Evolutionary conservation across 2,888 invertebrate species (phyloP).

Genomic region (Nomada lathburiana): DNA sequence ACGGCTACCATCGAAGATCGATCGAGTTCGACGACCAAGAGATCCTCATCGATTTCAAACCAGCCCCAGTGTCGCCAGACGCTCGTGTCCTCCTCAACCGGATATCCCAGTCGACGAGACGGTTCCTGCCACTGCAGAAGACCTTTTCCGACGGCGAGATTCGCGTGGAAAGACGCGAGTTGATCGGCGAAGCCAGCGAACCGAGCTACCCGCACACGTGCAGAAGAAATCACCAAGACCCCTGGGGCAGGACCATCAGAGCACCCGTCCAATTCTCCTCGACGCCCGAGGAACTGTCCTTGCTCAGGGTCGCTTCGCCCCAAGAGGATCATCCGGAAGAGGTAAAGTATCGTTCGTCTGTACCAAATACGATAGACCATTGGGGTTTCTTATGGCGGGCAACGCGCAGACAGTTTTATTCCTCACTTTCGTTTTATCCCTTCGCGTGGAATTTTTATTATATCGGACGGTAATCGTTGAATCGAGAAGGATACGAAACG

Average conservation of each 20-base stretch:
- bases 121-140: slow-evolving; percentile 87
- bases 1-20: slow-evolving; percentile 65
- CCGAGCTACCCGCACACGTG: slow-evolving; percentile 83
- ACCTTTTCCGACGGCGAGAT: slow-evolving; percentile 94
- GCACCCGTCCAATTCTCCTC: slow-evolving; percentile 83
- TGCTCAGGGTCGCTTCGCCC: slow-evolving; percentile 78
- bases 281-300: slow-evolving; percentile 82
- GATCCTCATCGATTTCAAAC: slow-evolving; percentile 95
- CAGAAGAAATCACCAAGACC: slow-evolving; percentile 81
- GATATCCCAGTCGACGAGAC: slow-evolving; percentile 82
- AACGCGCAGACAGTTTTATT: too few species aligned
- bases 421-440: background rate
- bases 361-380: too few species aligned
- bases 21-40: slow-evolving; percentile 90
- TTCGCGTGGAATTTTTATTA: background rate
- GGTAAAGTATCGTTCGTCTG: slow-evolving; percentile 64
- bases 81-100: slow-evolving; percentile 84
- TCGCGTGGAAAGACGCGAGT: slow-evolving; percentile 84
- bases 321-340: slow-evolving; percentile 81
- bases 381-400: too few species aligned
- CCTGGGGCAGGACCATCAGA: slow-evolving; percentile 79
- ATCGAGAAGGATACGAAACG: too few species aligned
- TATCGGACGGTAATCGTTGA: too few species aligned
- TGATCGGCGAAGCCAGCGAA: slow-evolving; percentile 83
- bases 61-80: slow-evolving; percentile 89